Conservation (phyloP, 2,113 vertebrate species). For the Anarrhichthys ocellatus region DNA sequence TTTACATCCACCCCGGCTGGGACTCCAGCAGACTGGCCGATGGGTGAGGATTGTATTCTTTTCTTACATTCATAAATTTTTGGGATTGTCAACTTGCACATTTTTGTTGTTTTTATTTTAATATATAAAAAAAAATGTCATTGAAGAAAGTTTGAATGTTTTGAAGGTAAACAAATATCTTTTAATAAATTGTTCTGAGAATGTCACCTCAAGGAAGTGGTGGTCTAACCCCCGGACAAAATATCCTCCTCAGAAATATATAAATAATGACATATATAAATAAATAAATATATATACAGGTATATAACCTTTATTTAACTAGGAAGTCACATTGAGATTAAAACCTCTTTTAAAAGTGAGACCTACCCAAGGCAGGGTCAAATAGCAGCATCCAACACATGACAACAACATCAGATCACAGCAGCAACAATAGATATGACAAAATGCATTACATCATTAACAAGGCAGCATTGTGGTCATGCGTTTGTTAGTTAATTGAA, state of each 20-base stretch:
- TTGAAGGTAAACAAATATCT: neutral
- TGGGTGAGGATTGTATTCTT: slow-evolving; percentile 72
- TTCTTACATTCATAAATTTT: neutral
- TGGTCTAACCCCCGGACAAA: neutral
- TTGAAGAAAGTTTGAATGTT: neutral
- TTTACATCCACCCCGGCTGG: slow-evolving; percentile 81
- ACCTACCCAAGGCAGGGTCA: too few relatives aligned
- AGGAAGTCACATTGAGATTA: too few relatives aligned
- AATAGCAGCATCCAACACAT: neutral
- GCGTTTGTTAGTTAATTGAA: neutral
- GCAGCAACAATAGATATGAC: neutral
- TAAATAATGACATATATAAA: too few relatives aligned
- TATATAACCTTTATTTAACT: too few relatives aligned
- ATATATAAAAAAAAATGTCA: neutral
- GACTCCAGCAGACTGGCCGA: slow-evolving; percentile 58
- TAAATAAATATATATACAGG: too few relatives aligned
- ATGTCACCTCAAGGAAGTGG: neutral
- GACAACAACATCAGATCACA: neutral
- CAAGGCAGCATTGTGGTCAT: neutral
- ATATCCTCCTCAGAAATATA: neutral
- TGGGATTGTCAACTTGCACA: neutral
- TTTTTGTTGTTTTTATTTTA: neutral
- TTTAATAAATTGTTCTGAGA: neutral
- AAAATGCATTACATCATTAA: neutral
- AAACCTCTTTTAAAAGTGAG: too few relatives aligned